Conservation (phyloP, 1,140 invertebrate species). For the Lanistes nyassanus region DNA sequence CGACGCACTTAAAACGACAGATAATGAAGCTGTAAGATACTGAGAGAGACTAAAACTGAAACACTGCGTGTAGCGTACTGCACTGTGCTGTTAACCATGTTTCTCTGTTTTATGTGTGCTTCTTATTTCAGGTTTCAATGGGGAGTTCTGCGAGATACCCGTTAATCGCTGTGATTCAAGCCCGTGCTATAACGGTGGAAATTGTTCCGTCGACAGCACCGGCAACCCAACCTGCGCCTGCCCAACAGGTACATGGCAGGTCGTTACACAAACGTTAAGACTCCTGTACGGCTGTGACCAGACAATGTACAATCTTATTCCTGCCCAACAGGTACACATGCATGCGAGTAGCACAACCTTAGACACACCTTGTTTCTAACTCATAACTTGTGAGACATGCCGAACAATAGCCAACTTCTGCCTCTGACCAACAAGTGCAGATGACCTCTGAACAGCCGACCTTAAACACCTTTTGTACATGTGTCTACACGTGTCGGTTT, state of each 20-base stretch:
- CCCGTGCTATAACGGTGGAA: slow-evolving; percentile 14
- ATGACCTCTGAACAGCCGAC: too few species aligned
- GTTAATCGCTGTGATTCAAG: slow-evolving; percentile 16
- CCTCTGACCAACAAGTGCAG: too few species aligned
- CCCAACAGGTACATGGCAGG: not conserved
- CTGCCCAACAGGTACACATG: too few species aligned
- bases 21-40: not conserved
- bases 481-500: too few species aligned
- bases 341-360: not conserved
- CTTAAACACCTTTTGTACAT: too few species aligned
- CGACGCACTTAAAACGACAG: not conserved
- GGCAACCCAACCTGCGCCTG: slow-evolving; percentile 11
- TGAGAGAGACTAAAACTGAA: not conserved
- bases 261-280: too few species aligned
- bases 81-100: not conserved
- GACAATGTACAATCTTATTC: too few species aligned
- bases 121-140: slow-evolving; percentile 16
- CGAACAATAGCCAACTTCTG: too few species aligned
- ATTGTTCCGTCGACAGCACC: not conserved
- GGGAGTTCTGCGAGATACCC: slow-evolving; percentile 10
- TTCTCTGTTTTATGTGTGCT: not conserved
- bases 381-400: too few species aligned
- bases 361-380: too few species aligned
- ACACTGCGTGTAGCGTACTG: not conserved
- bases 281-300: too few species aligned